A percentile compares a stretch with the other conserved stretches of the same genome.
Evolutionary conservation across 2,113 vertebrate species (phyloP).

Genomic region (Lophura nycthemera): DNA sequence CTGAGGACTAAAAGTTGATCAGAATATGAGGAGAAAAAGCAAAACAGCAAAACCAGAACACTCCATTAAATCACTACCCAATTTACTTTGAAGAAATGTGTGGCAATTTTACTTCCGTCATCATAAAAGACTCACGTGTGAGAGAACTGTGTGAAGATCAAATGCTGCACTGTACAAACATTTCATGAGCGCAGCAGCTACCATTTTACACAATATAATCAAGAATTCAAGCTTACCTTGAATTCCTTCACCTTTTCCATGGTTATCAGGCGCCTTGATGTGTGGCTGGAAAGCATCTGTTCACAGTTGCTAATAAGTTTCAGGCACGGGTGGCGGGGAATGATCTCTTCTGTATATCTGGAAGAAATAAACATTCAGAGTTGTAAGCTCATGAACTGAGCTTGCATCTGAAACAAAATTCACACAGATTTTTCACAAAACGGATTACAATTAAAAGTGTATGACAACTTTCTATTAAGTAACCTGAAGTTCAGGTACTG

Average conservation of each 20-base stretch:
- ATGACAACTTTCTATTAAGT: not conserved
- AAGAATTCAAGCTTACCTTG: constrained; percentile 80
- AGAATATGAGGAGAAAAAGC: not conserved
- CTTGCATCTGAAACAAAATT: not conserved
- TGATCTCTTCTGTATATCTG: constrained; percentile 92
- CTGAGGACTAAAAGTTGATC: not conserved
- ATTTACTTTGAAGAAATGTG: not conserved
- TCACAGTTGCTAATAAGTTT: constrained; percentile 94
- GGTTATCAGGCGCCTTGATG: constrained; percentile 92
- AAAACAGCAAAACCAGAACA: not conserved
- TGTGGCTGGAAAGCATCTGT: constrained; percentile 95
- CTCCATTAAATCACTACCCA: not conserved
- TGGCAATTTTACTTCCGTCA: not conserved
- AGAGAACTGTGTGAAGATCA: not conserved
- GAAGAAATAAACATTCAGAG: constrained; percentile 61
- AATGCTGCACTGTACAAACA: not conserved
- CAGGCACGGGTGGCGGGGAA: constrained; percentile 92
- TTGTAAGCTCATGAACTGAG: not conserved
- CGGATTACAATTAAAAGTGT: not conserved
- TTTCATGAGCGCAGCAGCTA: not conserved
- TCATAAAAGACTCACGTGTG: not conserved
- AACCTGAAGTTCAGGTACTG: not conserved
- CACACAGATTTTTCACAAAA: not conserved
- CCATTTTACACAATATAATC: not conserved
- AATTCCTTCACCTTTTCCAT: constrained; percentile 97